A percentile compares a stretch with the other conserved stretches of the same genome.
Conservation (phyloP, 2,797 vertebrate species). For the Phoxinus dragarum region DNA sequence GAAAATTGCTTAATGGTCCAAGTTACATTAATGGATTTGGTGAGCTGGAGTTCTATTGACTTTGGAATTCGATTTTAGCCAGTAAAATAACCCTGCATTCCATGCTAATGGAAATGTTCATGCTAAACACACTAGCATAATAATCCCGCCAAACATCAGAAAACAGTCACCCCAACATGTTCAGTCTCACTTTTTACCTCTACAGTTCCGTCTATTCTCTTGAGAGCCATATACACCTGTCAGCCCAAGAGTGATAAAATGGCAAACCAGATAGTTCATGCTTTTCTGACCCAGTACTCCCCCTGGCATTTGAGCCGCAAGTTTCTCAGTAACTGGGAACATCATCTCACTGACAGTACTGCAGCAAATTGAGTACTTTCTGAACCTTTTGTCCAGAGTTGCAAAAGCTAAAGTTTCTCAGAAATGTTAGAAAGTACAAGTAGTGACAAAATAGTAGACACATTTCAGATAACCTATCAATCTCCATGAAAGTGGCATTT, state of each 20-base stretch:
- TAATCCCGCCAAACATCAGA: not conserved
- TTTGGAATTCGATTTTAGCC: slow-evolving; percentile 21
- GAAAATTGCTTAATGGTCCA: slow-evolving; percentile 41
- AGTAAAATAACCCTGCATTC: slow-evolving; percentile 8
- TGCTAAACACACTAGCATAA: not conserved
- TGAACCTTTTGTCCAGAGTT: not conserved
- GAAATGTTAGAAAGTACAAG: not conserved
- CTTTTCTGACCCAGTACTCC: not conserved
- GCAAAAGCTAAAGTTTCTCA: not conserved
- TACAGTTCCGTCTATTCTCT: not conserved
- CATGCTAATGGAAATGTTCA: slow-evolving; percentile 25
- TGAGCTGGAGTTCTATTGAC: slow-evolving; percentile 32
- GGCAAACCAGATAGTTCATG: slow-evolving; percentile 25
- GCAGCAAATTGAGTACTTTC: not conserved
- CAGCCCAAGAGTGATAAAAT: not conserved
- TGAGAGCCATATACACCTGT: not conserved
- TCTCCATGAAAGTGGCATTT: not conserved
- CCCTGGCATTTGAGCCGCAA: slow-evolving; percentile 12
- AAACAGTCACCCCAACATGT: not conserved
- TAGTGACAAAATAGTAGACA: not conserved
- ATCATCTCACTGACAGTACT: slow-evolving; percentile 31
- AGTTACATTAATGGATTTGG: slow-evolving; percentile 18
- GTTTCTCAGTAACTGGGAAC: not conserved
- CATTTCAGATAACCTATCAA: not conserved
- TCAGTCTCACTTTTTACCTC: not conserved